Evolutionary conservation across 1,140 invertebrate species (phyloP).

Genomic region (Chionoecetes opilio): DNA sequence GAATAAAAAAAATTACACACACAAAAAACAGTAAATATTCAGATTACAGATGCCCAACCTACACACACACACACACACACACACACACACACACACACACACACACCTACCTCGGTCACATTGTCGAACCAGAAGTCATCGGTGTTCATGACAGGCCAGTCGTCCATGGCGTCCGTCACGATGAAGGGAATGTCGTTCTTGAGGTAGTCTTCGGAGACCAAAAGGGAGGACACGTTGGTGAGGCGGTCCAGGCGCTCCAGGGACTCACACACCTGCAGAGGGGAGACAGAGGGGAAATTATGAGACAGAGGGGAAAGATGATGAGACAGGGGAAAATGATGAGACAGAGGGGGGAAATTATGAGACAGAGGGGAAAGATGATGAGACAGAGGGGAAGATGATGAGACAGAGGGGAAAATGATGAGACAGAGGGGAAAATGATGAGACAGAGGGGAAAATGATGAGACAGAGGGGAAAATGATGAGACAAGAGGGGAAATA

Average conservation of each 20-base stretch:
- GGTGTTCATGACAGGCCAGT: constrained; percentile 88
- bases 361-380: too few relatives aligned
- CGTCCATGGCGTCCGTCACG: constrained; percentile 89
- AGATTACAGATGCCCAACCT: too few relatives aligned
- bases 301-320: too few relatives aligned
- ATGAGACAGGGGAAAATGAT: too few relatives aligned
- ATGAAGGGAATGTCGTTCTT: constrained; percentile 89
- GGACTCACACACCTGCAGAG: constrained; percentile 87
- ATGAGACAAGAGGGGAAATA: not conserved
- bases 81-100: not conserved
- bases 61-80: too few relatives aligned
- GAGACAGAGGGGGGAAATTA: too few relatives aligned
- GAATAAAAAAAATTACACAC: too few relatives aligned
- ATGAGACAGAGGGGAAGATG: too few relatives aligned
- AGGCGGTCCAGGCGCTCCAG: constrained; percentile 87
- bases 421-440: not conserved
- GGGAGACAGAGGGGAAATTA: too few relatives aligned
- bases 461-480: too few relatives aligned
- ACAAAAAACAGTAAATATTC: too few relatives aligned
- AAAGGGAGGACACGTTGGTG: constrained; percentile 87
- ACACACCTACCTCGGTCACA: constrained; percentile 86
- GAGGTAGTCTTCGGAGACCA: constrained; percentile 88
- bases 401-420: not conserved
- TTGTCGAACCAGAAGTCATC: constrained; percentile 89
- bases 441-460: too few relatives aligned